These are phyloP conservation scores for Vesta saturnalis DNA, from an alignment of 2,888 invertebrate genomes.

Conservation along the genomic window DNA sequence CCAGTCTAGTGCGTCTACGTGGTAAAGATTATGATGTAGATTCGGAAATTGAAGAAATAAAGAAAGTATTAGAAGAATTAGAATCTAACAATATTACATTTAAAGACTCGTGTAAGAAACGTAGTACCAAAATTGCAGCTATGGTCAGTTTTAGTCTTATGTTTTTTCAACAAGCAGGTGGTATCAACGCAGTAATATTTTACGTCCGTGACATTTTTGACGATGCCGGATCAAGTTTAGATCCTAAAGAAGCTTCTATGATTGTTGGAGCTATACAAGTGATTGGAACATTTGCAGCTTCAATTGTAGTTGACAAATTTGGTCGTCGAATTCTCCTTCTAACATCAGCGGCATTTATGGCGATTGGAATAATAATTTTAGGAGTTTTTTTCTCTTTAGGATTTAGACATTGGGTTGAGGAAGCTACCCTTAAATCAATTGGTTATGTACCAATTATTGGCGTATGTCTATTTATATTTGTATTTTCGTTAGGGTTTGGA, in stretches of 20 bases:
- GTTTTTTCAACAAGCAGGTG: slow-evolving; percentile 90
- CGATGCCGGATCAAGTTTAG: slow-evolving; percentile 69
- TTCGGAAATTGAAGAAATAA: slow-evolving; percentile 74
- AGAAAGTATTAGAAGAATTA: slow-evolving; percentile 66
- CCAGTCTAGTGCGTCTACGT: slow-evolving; percentile 76
- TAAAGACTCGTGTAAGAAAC: slow-evolving; percentile 61
- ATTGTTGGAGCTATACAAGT: slow-evolving; percentile 88
- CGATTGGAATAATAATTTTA: slow-evolving; percentile 73
- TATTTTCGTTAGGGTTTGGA: slow-evolving; percentile 86
- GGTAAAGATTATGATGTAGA: slow-evolving; percentile 76
- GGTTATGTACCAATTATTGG: slow-evolving; percentile 81
- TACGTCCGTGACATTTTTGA: slow-evolving; percentile 80
- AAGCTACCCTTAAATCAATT: slow-evolving; percentile 64
- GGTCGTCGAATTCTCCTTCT: slow-evolving; percentile 83
- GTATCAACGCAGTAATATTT: slow-evolving; percentile 86
- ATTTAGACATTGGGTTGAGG: slow-evolving; percentile 53
- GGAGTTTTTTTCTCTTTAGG: slow-evolving; percentile 75
- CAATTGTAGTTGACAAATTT: slow-evolving; percentile 80
- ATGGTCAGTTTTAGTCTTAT: slow-evolving; percentile 81
- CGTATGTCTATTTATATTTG: slow-evolving; percentile 79
- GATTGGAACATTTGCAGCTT: slow-evolving; percentile 76
- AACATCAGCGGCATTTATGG: slow-evolving; percentile 76
- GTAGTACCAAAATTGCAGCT: slow-evolving; percentile 73
- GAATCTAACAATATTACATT: slow-evolving; percentile 68
- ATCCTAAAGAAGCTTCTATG: slow-evolving; percentile 73